These are phyloP conservation scores for Noctuana brunneofusca DNA, from an alignment of 2,888 invertebrate species.

Conservation along the genomic window DNA sequence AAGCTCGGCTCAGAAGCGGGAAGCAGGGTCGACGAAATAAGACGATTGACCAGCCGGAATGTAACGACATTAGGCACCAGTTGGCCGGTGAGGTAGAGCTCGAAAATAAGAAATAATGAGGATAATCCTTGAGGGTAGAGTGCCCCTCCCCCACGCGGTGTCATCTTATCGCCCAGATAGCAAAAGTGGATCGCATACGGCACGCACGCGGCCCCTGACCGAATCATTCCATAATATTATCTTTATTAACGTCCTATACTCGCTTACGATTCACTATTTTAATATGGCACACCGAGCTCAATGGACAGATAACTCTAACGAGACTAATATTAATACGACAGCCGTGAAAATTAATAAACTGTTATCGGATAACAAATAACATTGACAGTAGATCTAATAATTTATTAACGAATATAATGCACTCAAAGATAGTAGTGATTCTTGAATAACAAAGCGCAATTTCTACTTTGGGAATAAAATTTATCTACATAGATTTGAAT, in stretches of 20 bases:
- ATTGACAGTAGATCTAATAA: constrained; percentile 60
- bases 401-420: constrained; percentile 56
- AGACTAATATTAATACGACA: constrained; percentile 60
- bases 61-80: constrained; percentile 44
- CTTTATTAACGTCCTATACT: constrained; percentile 66
- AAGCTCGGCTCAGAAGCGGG: constrained; percentile 30
- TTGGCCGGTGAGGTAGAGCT: constrained; percentile 44
- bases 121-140: constrained; percentile 61
- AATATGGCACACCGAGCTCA: constrained; percentile 62
- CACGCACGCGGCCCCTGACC: constrained; percentile 63
- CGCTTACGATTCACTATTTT: constrained; percentile 63
- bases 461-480: neutral
- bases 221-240: constrained; percentile 62
- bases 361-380: constrained; percentile 67
- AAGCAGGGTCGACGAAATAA: constrained; percentile 39
- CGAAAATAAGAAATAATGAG: constrained; percentile 69
- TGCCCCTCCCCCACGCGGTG: constrained; percentile 47
- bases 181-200: constrained; percentile 63
- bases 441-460: constrained; percentile 40
- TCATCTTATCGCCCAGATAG: constrained; percentile 71
- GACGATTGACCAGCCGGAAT: constrained; percentile 42
- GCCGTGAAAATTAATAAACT: constrained; percentile 73
- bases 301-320: constrained; percentile 63
- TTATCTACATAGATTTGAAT: too few relatives aligned
- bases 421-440: constrained; percentile 50